phyloP scores from a whole-genome alignment of 1,140 invertebrate genomes.

The Heliconius eleuchia region DNA sequence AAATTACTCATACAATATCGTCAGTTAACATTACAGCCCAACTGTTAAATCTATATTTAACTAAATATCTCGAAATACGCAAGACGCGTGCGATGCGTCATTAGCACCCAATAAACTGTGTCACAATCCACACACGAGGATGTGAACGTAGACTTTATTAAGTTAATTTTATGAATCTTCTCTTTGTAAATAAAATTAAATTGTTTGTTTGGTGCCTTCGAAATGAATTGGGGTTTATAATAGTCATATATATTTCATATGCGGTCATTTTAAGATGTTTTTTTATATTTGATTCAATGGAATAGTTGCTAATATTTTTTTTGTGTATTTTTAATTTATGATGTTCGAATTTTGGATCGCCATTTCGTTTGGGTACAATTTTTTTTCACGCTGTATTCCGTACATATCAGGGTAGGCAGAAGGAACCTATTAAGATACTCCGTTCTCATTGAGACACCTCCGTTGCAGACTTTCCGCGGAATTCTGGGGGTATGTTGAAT shows the following conservation, averaged over 20 bases:
- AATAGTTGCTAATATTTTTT: too few relatives aligned
- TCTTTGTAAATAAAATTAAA: conserved; percentile 20
- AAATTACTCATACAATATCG: conserved; percentile 1
- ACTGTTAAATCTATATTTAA: not conserved
- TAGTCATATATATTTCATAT: not conserved
- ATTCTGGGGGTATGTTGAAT: too few relatives aligned
- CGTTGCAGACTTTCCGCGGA: too few relatives aligned
- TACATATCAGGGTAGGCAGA: too few relatives aligned
- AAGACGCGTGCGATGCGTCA: conserved; percentile 41
- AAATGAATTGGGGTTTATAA: not conserved
- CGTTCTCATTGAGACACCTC: too few relatives aligned
- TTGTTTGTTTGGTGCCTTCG: not conserved
- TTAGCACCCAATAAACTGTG: conserved; percentile 54
- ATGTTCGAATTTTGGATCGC: too few relatives aligned
- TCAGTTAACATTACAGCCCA: not conserved
- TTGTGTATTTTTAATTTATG: too few relatives aligned
- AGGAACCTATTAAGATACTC: too few relatives aligned
- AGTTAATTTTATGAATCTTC: conserved; percentile 40
- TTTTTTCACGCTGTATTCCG: too few relatives aligned
- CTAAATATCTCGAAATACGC: conserved; percentile 24
- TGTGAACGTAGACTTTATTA: not conserved
- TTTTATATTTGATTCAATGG: too few relatives aligned
- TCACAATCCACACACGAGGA: conserved; percentile 30
- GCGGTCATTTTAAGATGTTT: too few relatives aligned
- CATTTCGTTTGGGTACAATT: too few relatives aligned